Conservation (phyloP, 2,113 vertebrate genomes). For the Microtus ochrogaster region DNA sequence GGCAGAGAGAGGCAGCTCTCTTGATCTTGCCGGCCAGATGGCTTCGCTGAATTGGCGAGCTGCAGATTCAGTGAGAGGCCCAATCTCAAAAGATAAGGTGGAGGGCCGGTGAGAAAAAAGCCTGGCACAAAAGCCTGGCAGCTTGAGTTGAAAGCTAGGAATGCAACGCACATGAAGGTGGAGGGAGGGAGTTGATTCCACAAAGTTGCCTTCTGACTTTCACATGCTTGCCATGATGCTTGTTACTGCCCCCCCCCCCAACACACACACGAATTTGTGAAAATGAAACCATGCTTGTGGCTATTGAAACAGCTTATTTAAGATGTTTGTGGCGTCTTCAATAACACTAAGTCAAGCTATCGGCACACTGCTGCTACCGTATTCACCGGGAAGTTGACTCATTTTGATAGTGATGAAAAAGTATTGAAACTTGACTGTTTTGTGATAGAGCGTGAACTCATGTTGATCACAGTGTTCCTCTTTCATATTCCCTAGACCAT, state of each 20-base stretch:
- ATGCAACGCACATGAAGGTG: background rate
- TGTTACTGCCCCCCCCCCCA: too few relatives aligned
- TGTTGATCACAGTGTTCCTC: background rate
- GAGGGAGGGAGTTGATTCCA: too few relatives aligned
- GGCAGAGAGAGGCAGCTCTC: background rate
- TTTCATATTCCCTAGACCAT: background rate
- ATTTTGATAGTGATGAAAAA: background rate
- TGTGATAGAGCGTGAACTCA: slow-evolving; percentile 10
- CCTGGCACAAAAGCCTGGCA: too few relatives aligned
- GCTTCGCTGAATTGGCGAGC: background rate
- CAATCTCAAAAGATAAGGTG: background rate
- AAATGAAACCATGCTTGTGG: background rate
- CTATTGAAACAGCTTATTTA: background rate
- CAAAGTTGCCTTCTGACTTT: background rate
- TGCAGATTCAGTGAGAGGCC: background rate
- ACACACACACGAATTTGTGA: background rate
- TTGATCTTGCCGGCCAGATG: background rate
- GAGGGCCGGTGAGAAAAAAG: too few relatives aligned
- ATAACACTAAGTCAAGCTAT: background rate
- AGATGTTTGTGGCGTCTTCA: background rate
- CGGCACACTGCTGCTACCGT: background rate
- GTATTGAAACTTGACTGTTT: background rate
- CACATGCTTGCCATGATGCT: too few relatives aligned
- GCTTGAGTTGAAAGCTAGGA: background rate
- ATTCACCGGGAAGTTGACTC: background rate